Evolutionary conservation across 2,888 invertebrate species (phyloP), one percentile per base, ranked within the genome.

Genomic region (Beris morrisii): DNA sequence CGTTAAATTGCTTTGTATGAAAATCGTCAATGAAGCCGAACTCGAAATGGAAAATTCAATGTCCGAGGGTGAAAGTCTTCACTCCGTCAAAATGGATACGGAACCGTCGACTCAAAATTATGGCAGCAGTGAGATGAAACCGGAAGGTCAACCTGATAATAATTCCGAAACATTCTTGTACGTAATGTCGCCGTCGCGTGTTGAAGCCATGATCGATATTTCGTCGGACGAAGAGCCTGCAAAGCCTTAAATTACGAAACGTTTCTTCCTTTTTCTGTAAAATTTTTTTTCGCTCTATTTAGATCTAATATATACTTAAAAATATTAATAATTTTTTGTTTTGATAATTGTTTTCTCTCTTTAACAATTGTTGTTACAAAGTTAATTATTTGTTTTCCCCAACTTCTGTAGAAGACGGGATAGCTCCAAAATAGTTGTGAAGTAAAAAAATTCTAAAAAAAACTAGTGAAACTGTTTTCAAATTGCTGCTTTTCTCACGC

Each of bases 1-100:
- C 66, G 77, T 80, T 9, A 80, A 80, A 72, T 79, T 80, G 79
- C 77, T 78, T 9, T 80, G 79, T 68, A 79, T 80, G 79, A 77
- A 78, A 54, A 78, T 80, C 5, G 77, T 80, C 1, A 79, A 78
- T 55, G 79, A 80, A 68, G 77, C 78, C n/a, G 79, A 80, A 69
- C 69, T 80, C 28, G 80, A 79, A 63, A 70, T 79, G 67, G 79
- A 79, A 68, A 79, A 76, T 66, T 45, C 54, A 15, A 22, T 58
- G 44, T 50, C 64, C 5, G 55, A 59, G 11, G 66, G 64, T 53
- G 66, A 64, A 22, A 57, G 52, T 30, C 5, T 38, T 13, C 30
- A 15, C 7, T 50, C 38, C 4, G 50, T 46, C 11, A 64, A 64
- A 43, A 50, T 52, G 11, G 11, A 13, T 28, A 13, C 30, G 38